Evolutionary conservation across 1,140 invertebrate species (phyloP), one percentile per base, ranked within the genome.

Genomic region (Hylyphantes graminicola): DNA sequence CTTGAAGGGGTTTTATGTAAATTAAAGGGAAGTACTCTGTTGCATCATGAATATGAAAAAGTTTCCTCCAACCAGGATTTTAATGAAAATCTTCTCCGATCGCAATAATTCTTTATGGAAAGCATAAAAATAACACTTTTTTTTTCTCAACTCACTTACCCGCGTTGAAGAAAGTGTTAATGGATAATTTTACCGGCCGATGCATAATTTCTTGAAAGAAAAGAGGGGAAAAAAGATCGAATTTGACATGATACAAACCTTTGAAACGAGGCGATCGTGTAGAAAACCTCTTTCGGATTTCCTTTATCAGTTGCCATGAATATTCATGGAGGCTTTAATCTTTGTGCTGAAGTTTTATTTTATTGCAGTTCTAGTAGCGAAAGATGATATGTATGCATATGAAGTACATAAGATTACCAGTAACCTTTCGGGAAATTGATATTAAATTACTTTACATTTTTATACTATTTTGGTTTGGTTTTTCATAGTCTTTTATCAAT

Each of bases 11-110:
- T 74, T 35, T 83, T 83, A 83, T 83, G 80, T 72, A 83, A 83
- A 83, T 83, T 64, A 75, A 19, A 74, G 35, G 65, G 65, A 68
- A 55, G 77, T 55, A 80, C 77, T 83, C 61, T 83, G 80, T 83
- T 83, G 80, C 80, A 51, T 61, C 54, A 83, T 83, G 80, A 83
- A 83, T 83, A 83, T 83, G 80, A 83, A 83, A 83, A 83, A 83
- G 53, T 83, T 83, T 75, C 67, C 54, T 15, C 48, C 17, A 13
- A 61, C 48, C 17, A 17, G 70, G 80, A 67, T 63, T 83, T 83
- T 83, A 83, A 83, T 83, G 80, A 83, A 83, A 83, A 74, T 83
- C 72, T 67, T 54, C 59, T 51, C 65, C n/a, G 80, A 74, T 83
- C 80, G 72, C 72, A 83, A 83, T 83, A 83, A 75, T 83, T 74